Evolutionary conservation across 2,888 invertebrate species (phyloP).

Genomic region (Drosophila fulvimacula): DNA sequence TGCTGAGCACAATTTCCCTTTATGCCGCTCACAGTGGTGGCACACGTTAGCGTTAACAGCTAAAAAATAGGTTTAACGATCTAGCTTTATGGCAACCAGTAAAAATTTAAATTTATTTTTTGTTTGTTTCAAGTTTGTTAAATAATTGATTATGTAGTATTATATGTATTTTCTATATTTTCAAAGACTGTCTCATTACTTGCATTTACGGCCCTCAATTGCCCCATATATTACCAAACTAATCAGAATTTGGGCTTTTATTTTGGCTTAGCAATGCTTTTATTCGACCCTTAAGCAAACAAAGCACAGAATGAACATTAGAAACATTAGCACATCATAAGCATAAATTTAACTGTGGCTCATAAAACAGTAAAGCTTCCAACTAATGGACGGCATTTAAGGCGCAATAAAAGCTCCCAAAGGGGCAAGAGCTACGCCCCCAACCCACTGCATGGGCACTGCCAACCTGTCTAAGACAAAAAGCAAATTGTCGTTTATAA

Average conservation of each 20-base stretch:
- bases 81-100: no score
- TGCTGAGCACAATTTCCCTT: conserved; percentile 37
- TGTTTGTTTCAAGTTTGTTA: neutral
- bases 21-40: conserved; percentile 30
- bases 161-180: neutral
- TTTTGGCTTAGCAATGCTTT: neutral
- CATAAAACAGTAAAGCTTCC: conserved; percentile 42
- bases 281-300: conserved; percentile 9
- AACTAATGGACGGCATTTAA: conserved; percentile 71
- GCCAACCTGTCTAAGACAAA: conserved; percentile 69
- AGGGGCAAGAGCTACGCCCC: conserved; percentile 36
- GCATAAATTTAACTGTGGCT: conserved; percentile 60
- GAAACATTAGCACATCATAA: conserved; percentile 69
- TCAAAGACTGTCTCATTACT: rapidly evolving
- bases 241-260: neutral
- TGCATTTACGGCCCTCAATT: no score
- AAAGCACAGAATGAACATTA: conserved; percentile 24
- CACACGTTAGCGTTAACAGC: neutral
- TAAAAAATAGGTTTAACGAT: neutral
- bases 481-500: conserved; percentile 74
- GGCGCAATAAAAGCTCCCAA: conserved; percentile 56
- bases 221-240: neutral
- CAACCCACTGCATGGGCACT: neutral
- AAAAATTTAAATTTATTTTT: no score
- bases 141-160: no score